phyloP scores from a whole-genome alignment of 1,140 invertebrate species.

The Eupeodes corollae region DNA sequence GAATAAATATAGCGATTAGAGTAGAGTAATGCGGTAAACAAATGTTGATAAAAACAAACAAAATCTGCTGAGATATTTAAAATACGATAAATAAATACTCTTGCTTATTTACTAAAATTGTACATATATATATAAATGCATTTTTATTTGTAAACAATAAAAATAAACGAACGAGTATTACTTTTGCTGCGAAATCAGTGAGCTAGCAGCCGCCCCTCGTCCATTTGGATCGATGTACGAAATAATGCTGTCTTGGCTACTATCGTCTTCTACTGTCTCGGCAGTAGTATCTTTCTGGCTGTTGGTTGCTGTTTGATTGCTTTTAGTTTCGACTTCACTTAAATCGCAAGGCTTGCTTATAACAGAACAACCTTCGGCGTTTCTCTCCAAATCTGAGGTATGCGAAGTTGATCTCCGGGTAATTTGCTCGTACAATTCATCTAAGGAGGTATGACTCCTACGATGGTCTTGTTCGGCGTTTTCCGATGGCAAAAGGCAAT shows the following conservation, averaged over 20 bases:
- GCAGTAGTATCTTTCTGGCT: slow-evolving; percentile 19
- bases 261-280: slow-evolving; percentile 32
- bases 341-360: slow-evolving; percentile 10
- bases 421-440: slow-evolving; percentile 34
- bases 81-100: no score
- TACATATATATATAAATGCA: no score
- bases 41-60: no score
- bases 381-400: neutral
- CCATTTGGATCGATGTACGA: slow-evolving; percentile 34
- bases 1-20: no score
- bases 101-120: no score
- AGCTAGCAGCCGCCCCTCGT: slow-evolving; percentile 4
- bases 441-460: slow-evolving; percentile 23
- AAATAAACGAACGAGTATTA: slow-evolving; percentile 5
- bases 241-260: slow-evolving; percentile 36
- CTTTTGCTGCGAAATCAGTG: slow-evolving; percentile 11
- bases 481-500: slow-evolving; percentile 3
- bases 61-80: no score
- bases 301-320: neutral
- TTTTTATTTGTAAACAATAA: no score
- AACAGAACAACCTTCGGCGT: slow-evolving; percentile 3
- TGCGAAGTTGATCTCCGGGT: slow-evolving; percentile 24
- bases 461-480: neutral
- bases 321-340: neutral
- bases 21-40: no score